A percentile compares a stretch with the other conserved stretches of the same genome.
Conservation (phyloP, 2,113 vertebrate species). For the Sakesphorus luctuosus region DNA sequence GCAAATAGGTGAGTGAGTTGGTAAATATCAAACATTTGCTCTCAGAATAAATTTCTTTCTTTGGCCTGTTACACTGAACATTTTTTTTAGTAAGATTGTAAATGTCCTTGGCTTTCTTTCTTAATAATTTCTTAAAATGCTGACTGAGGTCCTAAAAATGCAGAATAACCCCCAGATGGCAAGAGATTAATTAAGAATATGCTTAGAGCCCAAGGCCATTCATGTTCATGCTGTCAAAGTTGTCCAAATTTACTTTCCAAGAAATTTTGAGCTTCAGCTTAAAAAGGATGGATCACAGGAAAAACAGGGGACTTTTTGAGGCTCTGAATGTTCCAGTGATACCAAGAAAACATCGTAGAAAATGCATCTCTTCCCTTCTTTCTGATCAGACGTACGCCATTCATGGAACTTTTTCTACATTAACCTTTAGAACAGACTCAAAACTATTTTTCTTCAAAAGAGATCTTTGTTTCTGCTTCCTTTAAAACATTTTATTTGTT, state of each 20-base stretch:
- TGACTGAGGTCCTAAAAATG: neutral
- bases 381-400: neutral
- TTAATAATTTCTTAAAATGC: neutral
- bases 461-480: neutral
- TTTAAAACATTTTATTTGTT: neutral
- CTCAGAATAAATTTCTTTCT: neutral
- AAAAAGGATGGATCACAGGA: neutral
- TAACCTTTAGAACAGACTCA: neutral
- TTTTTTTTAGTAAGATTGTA: neutral
- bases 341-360: neutral
- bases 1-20: neutral
- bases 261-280: neutral
- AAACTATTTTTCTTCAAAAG: neutral
- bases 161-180: neutral
- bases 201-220: neutral
- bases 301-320: neutral
- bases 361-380: neutral
- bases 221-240: neutral
- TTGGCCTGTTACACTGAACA: neutral
- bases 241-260: neutral
- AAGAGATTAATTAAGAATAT: neutral
- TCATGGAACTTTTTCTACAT: neutral
- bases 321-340: neutral
- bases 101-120: neutral
- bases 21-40: neutral